Evolutionary conservation across 2,888 invertebrate genomes (phyloP).

Genomic region (Galerucella nymphaeae): DNA sequence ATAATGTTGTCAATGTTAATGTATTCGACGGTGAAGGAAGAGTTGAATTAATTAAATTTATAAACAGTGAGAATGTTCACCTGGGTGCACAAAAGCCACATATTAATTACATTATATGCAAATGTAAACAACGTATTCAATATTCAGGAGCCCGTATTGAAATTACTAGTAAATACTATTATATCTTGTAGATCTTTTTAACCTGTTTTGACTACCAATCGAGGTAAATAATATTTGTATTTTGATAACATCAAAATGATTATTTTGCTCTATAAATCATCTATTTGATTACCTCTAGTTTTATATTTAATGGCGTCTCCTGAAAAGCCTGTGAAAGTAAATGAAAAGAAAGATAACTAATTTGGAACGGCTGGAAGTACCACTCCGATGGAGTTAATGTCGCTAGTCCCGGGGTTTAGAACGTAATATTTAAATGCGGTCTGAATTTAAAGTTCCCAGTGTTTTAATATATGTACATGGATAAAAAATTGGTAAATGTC

Average conservation of each 20-base stretch:
- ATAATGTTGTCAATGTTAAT: conserved; percentile 5
- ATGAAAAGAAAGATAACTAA: conserved; percentile 17
- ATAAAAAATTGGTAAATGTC: conserved; percentile 44
- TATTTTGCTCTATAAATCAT: too few relatives aligned
- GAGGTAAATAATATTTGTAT: background rate
- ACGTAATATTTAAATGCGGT: conserved; percentile 38
- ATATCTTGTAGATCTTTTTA: conserved; percentile 10
- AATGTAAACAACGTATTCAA: conserved; percentile 1
- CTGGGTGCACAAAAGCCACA: conserved; percentile 9
- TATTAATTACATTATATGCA: conserved; percentile 20
- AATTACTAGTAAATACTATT: conserved; percentile 5
- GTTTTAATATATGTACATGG: conserved; percentile 35
- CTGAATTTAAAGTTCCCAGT: conserved; percentile 37
- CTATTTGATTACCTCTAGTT: too few relatives aligned
- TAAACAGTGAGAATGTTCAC: conserved; percentile 12
- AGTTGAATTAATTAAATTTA: conserved; percentile 10
- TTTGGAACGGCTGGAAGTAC: conserved; percentile 17
- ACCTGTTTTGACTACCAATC: conserved; percentile 7
- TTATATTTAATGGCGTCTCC: conserved; percentile 1
- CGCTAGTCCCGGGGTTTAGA: conserved; percentile 30
- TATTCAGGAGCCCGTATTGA: conserved; percentile 7
- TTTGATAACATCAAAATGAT: too few relatives aligned
- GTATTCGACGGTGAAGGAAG: background rate
- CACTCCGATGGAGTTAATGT: conserved; percentile 10
- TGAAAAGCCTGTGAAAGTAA: background rate